Evolutionary conservation across 2,888 invertebrate genomes (phyloP), one percentile per base, ranked within the genome.

Genomic region (Monopis laevigella): DNA sequence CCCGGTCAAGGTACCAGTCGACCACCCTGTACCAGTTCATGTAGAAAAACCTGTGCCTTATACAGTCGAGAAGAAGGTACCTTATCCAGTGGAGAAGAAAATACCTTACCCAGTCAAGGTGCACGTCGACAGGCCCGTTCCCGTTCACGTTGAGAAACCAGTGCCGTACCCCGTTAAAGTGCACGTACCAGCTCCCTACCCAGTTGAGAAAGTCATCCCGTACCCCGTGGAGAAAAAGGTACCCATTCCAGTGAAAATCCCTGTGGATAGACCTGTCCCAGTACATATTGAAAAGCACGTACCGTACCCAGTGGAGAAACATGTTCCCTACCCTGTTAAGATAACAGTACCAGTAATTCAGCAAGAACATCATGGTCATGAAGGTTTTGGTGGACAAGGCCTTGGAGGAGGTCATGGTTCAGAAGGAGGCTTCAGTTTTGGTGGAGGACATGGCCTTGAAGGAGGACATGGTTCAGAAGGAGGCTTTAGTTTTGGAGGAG

Each of bases 111-210:
- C 88, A 40, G 88, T 89, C 2, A 87, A 89, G 62, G 84, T 88
- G 32, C 82, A 72, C 36, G 82, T 85, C 24, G 87, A 89, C 34
- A 83, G 86, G 55, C 90, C 87, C 29, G 83, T 89, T 3, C 88
- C 89, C 5, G 88, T 88, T 11, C 88, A 88, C 46, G 90, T 92
- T 2, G 90, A 90, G 46, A 90, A 90, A 59, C 89, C 88, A 27
- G 88, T 90, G 48, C 92, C 92, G 18, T 86, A 87, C 52, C 83
- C 82, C 38, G 89, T 92, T 4, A 90, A 90, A 59, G 88, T 90
- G 17, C 89, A 84, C 7, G 84, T 87, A 26, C 88, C 89, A 11
- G 85, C 83, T 6, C 89, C 89, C 16, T 89, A 88, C 62, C 87
- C 86, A 13, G 86, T 88, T 0, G 84, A 86, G 54, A 86, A 86